Percentiles rank a stretch among this genome's conserved stretches.
Evolutionary conservation across 2,113 vertebrate genomes (phyloP).

Genomic region (Crotophaga sulcirostris): DNA sequence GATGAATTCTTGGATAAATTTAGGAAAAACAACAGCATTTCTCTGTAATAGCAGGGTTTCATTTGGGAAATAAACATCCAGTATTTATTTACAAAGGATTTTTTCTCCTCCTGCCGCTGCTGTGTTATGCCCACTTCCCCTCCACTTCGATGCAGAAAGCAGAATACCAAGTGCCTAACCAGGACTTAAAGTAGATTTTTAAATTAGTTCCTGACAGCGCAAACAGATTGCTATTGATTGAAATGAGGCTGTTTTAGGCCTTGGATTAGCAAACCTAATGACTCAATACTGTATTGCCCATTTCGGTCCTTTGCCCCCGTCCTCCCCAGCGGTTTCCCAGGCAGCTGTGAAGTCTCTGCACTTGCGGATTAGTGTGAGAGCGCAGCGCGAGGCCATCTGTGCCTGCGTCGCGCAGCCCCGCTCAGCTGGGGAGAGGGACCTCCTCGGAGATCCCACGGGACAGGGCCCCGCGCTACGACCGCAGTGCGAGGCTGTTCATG

Average conservation of each 20-base stretch:
- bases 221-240: slow-evolving; percentile 75
- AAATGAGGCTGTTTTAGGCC: slow-evolving; percentile 64
- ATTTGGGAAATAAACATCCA: slow-evolving; percentile 49
- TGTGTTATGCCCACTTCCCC: slow-evolving; percentile 8
- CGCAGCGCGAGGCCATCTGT: slow-evolving; percentile 62
- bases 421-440: neutral
- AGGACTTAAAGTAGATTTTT: slow-evolving; percentile 72
- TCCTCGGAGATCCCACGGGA: neutral
- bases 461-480: neutral
- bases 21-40: slow-evolving; percentile 37
- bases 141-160: neutral
- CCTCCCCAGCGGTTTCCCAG: slow-evolving; percentile 53
- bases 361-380: slow-evolving; percentile 13
- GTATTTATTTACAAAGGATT: slow-evolving; percentile 48
- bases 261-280: slow-evolving; percentile 66
- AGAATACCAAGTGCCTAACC: slow-evolving; percentile 57
- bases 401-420: neutral
- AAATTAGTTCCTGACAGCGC: slow-evolving; percentile 74
- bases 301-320: neutral
- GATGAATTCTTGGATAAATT: slow-evolving; percentile 23
- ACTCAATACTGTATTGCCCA: slow-evolving; percentile 43
- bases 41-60: slow-evolving; percentile 12
- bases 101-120: slow-evolving; percentile 32
- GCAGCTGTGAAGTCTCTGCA: slow-evolving; percentile 63
- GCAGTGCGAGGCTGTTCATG: rapidly evolving